Evolutionary conservation across 2,113 vertebrate genomes (phyloP).

Genomic region (Acanthisitta chloris): DNA sequence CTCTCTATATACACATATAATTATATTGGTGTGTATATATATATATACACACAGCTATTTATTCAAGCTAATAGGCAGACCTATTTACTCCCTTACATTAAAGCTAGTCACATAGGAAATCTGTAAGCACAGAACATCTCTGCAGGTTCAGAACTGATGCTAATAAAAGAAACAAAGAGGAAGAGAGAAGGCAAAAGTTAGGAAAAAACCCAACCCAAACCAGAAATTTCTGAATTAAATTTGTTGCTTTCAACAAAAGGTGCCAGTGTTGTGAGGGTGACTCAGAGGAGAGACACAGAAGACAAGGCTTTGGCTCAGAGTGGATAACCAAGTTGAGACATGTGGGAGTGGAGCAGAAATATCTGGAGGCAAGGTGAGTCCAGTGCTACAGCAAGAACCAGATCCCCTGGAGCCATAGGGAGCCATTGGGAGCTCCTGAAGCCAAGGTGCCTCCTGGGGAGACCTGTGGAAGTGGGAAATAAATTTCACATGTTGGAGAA

Average conservation of each 20-base stretch:
- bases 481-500: background rate
- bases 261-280: background rate
- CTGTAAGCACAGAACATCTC: background rate
- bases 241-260: background rate
- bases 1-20: background rate
- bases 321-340: background rate
- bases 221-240: background rate
- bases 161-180: background rate
- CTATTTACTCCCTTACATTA: background rate
- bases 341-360: background rate
- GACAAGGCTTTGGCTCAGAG: background rate
- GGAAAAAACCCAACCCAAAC: accelerated
- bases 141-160: background rate
- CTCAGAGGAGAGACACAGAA: background rate
- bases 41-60: background rate
- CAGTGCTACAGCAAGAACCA: accelerated
- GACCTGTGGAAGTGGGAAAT: background rate
- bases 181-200: background rate
- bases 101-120: background rate
- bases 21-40: background rate
- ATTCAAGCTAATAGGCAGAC: background rate
- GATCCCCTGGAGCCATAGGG: background rate
- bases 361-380: background rate
- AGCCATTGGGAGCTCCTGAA: accelerated
- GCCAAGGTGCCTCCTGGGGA: background rate